A percentile compares a stretch with the other conserved stretches of the same genome.
These are phyloP conservation scores for Aplodontia rufa DNA, from an alignment of 2,113 vertebrate genomes.

Conservation along the genomic window DNA sequence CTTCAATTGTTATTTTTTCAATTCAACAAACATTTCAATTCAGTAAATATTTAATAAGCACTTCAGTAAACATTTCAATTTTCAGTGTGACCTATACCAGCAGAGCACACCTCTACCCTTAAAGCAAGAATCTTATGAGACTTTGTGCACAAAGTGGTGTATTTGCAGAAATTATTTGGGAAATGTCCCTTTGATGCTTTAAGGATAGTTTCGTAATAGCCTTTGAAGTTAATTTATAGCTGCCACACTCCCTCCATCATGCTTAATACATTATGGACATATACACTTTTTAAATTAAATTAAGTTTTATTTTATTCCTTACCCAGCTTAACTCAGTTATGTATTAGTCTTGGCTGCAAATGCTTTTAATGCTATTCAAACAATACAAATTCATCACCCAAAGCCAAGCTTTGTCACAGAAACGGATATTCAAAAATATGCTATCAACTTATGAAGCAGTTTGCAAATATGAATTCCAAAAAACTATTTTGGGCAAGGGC, in stretches of 20 bases:
- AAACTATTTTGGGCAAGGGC: neutral
- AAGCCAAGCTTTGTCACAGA: neutral
- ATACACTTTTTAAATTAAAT: neutral
- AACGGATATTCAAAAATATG: neutral
- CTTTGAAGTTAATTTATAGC: neutral
- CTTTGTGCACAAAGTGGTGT: neutral
- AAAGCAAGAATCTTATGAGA: neutral
- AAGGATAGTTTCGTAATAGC: neutral
- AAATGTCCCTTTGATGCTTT: neutral
- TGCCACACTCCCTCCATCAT: accelerated
- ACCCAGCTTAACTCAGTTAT: neutral
- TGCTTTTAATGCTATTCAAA: neutral
- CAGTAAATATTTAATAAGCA: neutral
- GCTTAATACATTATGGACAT: neutral
- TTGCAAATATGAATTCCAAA: neutral
- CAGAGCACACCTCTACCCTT: neutral
- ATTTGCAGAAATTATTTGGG: neutral
- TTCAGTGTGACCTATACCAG: neutral
- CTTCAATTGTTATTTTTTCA: neutral
- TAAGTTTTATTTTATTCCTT: neutral
- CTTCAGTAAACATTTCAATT: neutral
- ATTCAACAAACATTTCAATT: neutral
- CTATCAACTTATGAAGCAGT: neutral
- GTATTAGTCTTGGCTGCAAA: neutral
- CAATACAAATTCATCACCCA: neutral